Conservation (phyloP, 2,888 invertebrate genomes). For the Exocentrus adspersus region DNA sequence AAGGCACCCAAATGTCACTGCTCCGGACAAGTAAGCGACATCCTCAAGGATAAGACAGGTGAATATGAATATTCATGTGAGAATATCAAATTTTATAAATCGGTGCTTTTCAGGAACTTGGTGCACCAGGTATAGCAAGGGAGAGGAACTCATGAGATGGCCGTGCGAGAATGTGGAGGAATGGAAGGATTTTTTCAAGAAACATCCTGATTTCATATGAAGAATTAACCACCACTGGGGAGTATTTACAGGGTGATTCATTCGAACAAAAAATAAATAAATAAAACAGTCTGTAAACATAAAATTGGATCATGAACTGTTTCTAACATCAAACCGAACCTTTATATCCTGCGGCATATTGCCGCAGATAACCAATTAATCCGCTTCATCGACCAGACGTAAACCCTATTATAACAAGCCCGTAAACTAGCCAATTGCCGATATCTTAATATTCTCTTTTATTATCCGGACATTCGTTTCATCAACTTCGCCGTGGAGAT, state of each 20-base stretch:
- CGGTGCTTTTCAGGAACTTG: slow-evolving; percentile 50
- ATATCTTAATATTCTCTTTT: slow-evolving; percentile 15
- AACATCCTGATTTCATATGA: slow-evolving; percentile 51
- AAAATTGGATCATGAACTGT: too few species aligned
- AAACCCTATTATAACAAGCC: slow-evolving; percentile 8
- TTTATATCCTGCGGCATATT: too few species aligned
- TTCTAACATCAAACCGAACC: too few species aligned
- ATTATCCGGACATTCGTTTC: slow-evolving; percentile 6
- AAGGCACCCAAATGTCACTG: slow-evolving; percentile 54
- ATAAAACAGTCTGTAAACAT: too few species aligned
- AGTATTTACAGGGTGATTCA: too few species aligned
- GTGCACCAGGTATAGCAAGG: slow-evolving; percentile 55
- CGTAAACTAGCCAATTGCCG: slow-evolving; percentile 1
- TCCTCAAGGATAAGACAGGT: slow-evolving; percentile 56
- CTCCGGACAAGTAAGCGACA: slow-evolving; percentile 52
- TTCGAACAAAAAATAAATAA: too few species aligned
- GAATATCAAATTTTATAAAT: too few species aligned
- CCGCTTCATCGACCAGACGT: slow-evolving; percentile 1
- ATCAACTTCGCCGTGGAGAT: slow-evolving; percentile 5
- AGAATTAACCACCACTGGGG: too few species aligned
- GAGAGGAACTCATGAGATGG: slow-evolving; percentile 55
- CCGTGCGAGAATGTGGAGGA: slow-evolving; percentile 56
- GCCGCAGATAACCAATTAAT: not conserved
- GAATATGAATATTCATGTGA: too few species aligned
- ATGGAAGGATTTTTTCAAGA: slow-evolving; percentile 55